Percentiles rank a stretch among this genome's conserved stretches.
Conservation (phyloP, 2,888 invertebrate species). For the Blera fallax region DNA sequence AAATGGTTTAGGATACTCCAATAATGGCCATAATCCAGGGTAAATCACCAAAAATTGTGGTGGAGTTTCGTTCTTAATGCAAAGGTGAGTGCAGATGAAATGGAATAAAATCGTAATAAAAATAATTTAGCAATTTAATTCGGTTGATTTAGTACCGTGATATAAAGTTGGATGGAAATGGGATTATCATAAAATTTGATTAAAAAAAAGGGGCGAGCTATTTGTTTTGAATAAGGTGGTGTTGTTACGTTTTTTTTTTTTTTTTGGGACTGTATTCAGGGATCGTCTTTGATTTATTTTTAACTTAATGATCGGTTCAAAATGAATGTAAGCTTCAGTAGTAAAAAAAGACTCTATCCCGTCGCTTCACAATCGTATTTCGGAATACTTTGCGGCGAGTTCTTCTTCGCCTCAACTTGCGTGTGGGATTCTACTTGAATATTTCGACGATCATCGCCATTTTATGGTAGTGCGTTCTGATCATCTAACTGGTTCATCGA, state of each 20-base stretch:
- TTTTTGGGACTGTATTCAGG: not conserved
- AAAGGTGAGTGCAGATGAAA: slow-evolving; percentile 17
- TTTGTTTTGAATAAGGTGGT: not conserved
- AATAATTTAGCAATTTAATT: slow-evolving; percentile 33
- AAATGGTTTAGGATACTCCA: not conserved
- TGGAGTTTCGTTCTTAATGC: not conserved
- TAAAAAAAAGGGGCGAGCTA: not conserved
- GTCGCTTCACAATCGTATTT: no score
- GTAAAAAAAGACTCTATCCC: no score
- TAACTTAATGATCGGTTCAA: no score
- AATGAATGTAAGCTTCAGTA: no score
- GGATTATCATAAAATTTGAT: slow-evolving; percentile 18
- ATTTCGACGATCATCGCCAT: no score
- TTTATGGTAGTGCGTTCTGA: no score
- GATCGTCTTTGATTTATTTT: not conserved
- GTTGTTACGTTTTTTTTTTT: not conserved
- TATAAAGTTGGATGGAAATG: not conserved
- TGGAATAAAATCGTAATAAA: slow-evolving; percentile 30
- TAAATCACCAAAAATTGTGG: not conserved
- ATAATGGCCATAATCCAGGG: slow-evolving; percentile 7
- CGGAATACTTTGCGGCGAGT: no score
- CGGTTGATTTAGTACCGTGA: slow-evolving; percentile 4
- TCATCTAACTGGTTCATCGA: no score
- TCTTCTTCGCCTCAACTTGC: no score
- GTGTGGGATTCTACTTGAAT: no score